Percentiles rank a stretch among this genome's conserved stretches.
Conservation (phyloP, 2,888 invertebrate genomes). For the Andrena minutula region DNA sequence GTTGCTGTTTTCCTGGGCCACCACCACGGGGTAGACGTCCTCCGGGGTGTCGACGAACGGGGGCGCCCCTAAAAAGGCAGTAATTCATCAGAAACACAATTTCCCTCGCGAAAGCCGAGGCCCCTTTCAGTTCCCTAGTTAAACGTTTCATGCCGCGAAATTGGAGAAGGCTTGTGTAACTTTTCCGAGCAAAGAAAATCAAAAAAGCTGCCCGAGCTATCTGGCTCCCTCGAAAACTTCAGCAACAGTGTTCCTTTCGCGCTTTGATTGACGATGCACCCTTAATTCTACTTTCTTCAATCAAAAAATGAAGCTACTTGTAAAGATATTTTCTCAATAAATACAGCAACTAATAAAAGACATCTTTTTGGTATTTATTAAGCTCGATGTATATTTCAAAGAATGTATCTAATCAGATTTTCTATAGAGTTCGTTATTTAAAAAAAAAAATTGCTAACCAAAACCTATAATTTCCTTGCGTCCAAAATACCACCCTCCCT, state of each 20-base stretch:
- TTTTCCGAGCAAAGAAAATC: neutral
- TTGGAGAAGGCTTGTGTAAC: neutral
- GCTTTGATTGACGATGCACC: neutral
- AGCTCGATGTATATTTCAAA: too few species aligned
- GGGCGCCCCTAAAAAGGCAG: conserved; percentile 69
- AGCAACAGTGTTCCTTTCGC: neutral
- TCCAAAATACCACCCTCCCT: too few species aligned
- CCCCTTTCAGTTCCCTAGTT: too few species aligned
- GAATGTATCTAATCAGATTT: too few species aligned
- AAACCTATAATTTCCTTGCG: too few species aligned
- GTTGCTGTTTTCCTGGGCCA: conserved; percentile 86
- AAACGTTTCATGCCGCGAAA: neutral
- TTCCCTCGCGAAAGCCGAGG: neutral
- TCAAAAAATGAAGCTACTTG: too few species aligned
- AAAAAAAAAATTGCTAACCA: too few species aligned
- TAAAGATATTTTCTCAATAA: too few species aligned
- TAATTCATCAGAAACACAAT: conserved; percentile 11
- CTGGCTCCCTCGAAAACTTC: neutral
- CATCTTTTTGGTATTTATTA: too few species aligned
- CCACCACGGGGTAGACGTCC: conserved; percentile 91
- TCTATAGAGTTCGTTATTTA: too few species aligned
- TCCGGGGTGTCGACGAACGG: conserved; percentile 81
- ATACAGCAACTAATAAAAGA: too few species aligned
- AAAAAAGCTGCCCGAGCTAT: neutral
- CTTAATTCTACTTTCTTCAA: neutral